A percentile compares a stretch with the other conserved stretches of the same genome.
Conservation (phyloP, 2,888 invertebrate species). For the Leptopterna dolabrata region DNA sequence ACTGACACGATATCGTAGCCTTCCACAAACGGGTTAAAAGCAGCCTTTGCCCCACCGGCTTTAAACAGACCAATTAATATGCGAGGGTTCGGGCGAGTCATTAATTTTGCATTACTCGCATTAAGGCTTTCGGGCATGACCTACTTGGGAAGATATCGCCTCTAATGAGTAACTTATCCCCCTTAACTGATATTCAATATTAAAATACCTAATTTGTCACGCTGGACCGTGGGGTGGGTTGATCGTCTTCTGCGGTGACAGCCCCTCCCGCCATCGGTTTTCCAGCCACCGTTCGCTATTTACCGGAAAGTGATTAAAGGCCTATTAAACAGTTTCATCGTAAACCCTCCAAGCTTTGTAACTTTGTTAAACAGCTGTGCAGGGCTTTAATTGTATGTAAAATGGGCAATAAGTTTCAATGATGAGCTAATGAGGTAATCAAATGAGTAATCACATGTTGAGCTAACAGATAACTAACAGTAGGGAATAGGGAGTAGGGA, state of each 20-base stretch:
- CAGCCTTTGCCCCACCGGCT: background rate
- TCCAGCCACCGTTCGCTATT: background rate
- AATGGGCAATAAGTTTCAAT: no score
- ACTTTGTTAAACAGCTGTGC: background rate
- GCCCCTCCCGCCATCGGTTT: background rate
- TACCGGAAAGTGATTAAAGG: background rate
- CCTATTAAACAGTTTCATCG: background rate
- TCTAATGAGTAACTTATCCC: conserved; percentile 7
- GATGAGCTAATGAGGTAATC: no score
- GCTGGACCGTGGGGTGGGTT: background rate
- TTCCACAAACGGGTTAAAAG: background rate
- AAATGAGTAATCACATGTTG: no score
- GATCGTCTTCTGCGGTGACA: background rate
- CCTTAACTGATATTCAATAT: conserved; percentile 11
- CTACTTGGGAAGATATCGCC: background rate
- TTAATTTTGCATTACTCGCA: background rate
- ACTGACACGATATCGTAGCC: background rate
- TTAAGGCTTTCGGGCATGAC: background rate
- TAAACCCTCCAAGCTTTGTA: background rate
- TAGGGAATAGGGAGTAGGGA: no score
- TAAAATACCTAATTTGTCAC: conserved; percentile 11
- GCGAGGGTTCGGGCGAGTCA: background rate
- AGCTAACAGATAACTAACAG: no score
- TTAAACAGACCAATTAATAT: conserved; percentile 3
- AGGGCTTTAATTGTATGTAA: no score